Percentiles rank a stretch among this genome's conserved stretches.
Evolutionary conservation across 1,140 invertebrate species (phyloP).

Genomic region (Eriosoma lanigerum): DNA sequence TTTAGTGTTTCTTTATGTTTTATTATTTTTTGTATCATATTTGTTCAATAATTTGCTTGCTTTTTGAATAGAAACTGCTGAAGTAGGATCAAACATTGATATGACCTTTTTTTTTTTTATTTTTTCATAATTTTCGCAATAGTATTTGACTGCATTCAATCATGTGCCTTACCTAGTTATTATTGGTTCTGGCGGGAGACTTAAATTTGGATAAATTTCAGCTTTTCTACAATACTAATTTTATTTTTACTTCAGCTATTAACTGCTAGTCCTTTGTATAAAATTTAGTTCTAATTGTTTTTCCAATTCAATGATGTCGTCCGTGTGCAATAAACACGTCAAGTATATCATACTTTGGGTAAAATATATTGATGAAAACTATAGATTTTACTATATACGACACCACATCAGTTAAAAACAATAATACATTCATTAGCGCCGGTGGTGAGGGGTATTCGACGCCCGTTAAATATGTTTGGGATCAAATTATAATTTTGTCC

Average conservation of each 20-base stretch:
- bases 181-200: slow-evolving; percentile 43
- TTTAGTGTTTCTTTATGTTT: neutral
- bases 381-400: neutral
- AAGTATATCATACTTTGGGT: neutral
- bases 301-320: neutral
- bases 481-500: too few species aligned
- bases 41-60: neutral
- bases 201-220: slow-evolving; percentile 16
- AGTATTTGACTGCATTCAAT: slow-evolving; percentile 17
- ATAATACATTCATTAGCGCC: too few species aligned
- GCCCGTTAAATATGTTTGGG: too few species aligned
- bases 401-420: too few species aligned
- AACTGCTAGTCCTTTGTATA: neutral
- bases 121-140: neutral
- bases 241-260: neutral
- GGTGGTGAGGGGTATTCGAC: too few species aligned
- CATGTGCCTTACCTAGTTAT: slow-evolving; percentile 51
- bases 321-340: neutral
- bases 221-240: slow-evolving; percentile 41
- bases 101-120: slow-evolving; percentile 18
- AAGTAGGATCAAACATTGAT: neutral
- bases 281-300: neutral
- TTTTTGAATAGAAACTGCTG: neutral
- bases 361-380: neutral
- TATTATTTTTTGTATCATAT: neutral